These are phyloP conservation scores for Acyrthosiphon pisum DNA, from an alignment of 1,140 invertebrate species.

Conservation along the genomic window DNA sequence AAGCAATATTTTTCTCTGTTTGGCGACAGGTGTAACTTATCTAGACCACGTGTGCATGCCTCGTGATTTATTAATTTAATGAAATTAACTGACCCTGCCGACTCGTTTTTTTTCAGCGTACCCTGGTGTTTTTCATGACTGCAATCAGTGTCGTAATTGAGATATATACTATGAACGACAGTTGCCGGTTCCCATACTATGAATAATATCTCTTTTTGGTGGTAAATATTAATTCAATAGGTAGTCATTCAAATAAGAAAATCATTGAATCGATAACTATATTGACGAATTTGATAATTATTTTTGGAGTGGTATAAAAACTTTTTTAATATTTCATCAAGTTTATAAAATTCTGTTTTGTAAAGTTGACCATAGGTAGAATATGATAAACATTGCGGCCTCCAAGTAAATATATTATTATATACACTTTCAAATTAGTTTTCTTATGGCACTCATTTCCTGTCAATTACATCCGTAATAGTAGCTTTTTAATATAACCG, in stretches of 20 bases:
- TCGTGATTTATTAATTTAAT: constrained; percentile 46
- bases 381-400: no score
- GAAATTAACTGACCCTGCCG: not conserved
- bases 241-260: not conserved
- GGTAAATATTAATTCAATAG: not conserved
- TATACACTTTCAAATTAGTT: not conserved
- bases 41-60: constrained; percentile 24
- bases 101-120: not conserved
- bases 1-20: constrained; percentile 1
- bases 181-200: not conserved
- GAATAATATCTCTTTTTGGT: not conserved
- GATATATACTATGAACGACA: constrained; percentile 30
- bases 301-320: not conserved
- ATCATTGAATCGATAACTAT: not conserved
- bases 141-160: constrained; percentile 22
- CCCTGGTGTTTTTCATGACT: not conserved
- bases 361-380: no score
- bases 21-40: constrained; percentile 46
- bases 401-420: not conserved
- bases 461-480: not conserved
- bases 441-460: not conserved
- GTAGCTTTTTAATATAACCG: not conserved
- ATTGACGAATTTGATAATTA: not conserved
- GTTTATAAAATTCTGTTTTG: no score
- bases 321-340: no score